These are phyloP conservation scores for Torymus auratus DNA, from an alignment of 2,888 invertebrate species.

Conservation along the genomic window DNA sequence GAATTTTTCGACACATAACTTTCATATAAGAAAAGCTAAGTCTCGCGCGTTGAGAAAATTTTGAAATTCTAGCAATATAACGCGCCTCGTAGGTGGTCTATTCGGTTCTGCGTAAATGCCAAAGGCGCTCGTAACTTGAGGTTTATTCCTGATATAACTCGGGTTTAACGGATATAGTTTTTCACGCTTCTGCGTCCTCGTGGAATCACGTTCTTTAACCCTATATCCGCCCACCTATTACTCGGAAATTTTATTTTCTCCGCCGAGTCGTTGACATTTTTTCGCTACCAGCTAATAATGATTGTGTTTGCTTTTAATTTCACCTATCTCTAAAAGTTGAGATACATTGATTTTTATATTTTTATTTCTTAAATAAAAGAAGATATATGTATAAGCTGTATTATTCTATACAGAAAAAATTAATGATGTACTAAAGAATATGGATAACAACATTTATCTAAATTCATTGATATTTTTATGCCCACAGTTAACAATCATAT, in stretches of 20 bases:
- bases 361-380: too few species aligned
- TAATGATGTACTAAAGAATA: too few species aligned
- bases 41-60: constrained; percentile 33
- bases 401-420: too few species aligned
- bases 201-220: constrained; percentile 54
- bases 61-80: constrained; percentile 45
- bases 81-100: constrained; percentile 42
- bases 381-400: too few species aligned
- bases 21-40: constrained; percentile 40
- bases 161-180: constrained; percentile 70
- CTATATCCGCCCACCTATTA: constrained; percentile 18
- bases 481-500: too few species aligned
- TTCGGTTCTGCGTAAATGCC: constrained; percentile 63
- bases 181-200: constrained; percentile 62
- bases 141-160: constrained; percentile 71
- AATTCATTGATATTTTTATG: too few species aligned
- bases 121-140: constrained; percentile 68
- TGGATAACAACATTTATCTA: too few species aligned
- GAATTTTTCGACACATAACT: constrained; percentile 40
- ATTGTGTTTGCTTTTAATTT: too few species aligned
- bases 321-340: too few species aligned
- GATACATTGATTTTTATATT: too few species aligned
- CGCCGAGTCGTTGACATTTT: neutral
- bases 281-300: neutral
- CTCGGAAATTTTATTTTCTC: constrained; percentile 35